These are phyloP conservation scores for Aplochiton taeniatus DNA, from an alignment of 2,797 vertebrate genomes.

Conservation along the genomic window DNA sequence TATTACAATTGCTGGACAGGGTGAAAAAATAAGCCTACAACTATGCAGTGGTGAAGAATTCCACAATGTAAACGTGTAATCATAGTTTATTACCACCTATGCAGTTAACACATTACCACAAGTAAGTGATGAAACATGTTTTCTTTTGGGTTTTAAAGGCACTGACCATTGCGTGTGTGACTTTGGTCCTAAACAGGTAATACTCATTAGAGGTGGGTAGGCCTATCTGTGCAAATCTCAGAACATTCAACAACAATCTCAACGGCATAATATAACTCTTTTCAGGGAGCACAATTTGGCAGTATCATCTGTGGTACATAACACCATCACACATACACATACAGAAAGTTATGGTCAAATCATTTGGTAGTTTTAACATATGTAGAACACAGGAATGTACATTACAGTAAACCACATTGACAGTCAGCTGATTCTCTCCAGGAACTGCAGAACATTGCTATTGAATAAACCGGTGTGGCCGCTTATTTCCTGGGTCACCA, in stretches of 20 bases:
- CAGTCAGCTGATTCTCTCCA: slow-evolving; percentile 76
- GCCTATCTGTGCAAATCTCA: slow-evolving; percentile 64
- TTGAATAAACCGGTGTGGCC: slow-evolving; percentile 79
- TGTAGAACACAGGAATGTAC: slow-evolving; percentile 31
- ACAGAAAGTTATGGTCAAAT: slow-evolving; percentile 33
- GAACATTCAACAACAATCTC: slow-evolving; percentile 50
- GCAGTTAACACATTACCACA: slow-evolving; percentile 21
- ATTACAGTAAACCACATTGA: slow-evolving; percentile 16
- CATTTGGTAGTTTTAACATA: slow-evolving; percentile 53
- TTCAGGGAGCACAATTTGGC: slow-evolving; percentile 51
- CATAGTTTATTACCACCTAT: slow-evolving; percentile 56
- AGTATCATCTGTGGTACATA: slow-evolving; percentile 43
- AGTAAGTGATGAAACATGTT: too few species aligned
- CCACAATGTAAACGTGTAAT: too few species aligned
- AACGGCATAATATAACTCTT: slow-evolving; percentile 39
- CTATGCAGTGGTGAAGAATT: too few species aligned
- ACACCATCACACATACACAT: slow-evolving; percentile 10
- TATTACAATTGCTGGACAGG: too few species aligned
- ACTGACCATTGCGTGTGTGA: slow-evolving; percentile 61
- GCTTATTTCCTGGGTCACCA: slow-evolving; percentile 76
- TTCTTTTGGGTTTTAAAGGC: slow-evolving; percentile 65
- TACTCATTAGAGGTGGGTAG: slow-evolving; percentile 50
- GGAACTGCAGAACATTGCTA: slow-evolving; percentile 67
- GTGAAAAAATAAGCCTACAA: neutral
- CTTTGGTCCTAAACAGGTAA: slow-evolving; percentile 52